Base-by-base conservation (phyloP, 2,113 vertebrate species). In the Thoracochromis brauschi region DNA sequence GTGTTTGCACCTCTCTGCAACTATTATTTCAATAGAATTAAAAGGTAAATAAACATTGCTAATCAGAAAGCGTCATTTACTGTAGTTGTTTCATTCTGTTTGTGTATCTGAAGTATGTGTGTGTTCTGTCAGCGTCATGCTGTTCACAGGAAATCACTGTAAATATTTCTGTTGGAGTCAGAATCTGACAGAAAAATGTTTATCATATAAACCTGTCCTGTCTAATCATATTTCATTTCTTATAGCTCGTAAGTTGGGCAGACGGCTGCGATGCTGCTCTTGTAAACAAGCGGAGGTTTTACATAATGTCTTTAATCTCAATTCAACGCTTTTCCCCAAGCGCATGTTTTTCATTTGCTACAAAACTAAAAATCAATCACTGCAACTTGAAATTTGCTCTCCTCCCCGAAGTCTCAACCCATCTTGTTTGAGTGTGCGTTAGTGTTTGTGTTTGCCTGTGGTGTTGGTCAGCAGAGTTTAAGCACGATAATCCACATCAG, bases 401-500 rank as follows among this genome's bases (percentile, higher is more conserved):
- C 54, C 35, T 54, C 60, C n/a, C n/a, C 73, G 10, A 75, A 84
- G 68, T 60, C 54, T 51, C 45, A 63, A 35, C 40, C 78, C 81
- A 75, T 80, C 51, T 42, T 88, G 65, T 35, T 87, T 78, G 51
- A 71, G 40, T 78, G 49, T 73, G 40, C 87, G 10, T 60, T 16
- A 53, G 78, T 75, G 73, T 81, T 29, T 73, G 78, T 75, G 55
- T 86, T 85, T 63, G 65, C 75, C 57, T 83, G 84, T 79, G 51
- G 73, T 87, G 88, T 91, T 80, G 26, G 38, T 78, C 51, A 81
- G 82, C 85, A 78, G 88, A 85, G 90, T 87, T 85, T 82, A 85
- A 81, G 55, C 90, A 83, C 78, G 53, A 89, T 96, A 95, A 95
- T 95, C 94, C 88, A 87, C 8, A 51, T 80, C 55, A 83, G 53